Evolutionary conservation across 2,113 vertebrate species (phyloP).

Genomic region (Erinaceus europaeus): DNA sequence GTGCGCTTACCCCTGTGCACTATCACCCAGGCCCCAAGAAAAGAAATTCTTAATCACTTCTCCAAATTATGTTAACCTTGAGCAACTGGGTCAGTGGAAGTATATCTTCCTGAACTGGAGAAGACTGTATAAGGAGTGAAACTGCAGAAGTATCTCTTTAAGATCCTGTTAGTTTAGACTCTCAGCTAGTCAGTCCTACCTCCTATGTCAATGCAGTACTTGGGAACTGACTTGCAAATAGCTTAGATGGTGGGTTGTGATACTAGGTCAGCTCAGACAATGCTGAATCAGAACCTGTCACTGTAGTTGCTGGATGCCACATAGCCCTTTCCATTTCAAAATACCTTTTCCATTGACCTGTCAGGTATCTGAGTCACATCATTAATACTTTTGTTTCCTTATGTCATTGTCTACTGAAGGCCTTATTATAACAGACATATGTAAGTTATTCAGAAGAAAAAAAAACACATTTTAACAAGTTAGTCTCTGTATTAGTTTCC

Average conservation of each 20-base stretch:
- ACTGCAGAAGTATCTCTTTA: not conserved
- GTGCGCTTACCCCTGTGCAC: no score
- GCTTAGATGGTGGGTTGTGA: not conserved
- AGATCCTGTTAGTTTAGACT: not conserved
- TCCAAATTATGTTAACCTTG: not conserved
- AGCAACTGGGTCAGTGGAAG: not conserved
- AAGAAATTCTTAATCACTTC: no score
- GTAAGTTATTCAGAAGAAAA: not conserved
- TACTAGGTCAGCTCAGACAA: not conserved
- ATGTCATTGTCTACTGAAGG: not conserved
- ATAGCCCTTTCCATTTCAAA: not conserved
- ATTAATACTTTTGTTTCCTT: not conserved
- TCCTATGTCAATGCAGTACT: not conserved
- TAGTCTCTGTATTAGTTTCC: not conserved
- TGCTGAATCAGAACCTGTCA: not conserved
- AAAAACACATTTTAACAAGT: not conserved
- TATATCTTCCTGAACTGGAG: not conserved
- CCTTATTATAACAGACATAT: not conserved
- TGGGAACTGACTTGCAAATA: not conserved
- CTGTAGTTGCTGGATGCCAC: not conserved
- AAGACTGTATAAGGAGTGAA: not conserved
- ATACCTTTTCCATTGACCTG: slow-evolving; percentile 2
- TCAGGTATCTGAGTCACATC: not conserved
- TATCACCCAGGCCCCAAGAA: no score
- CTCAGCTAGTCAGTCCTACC: not conserved